A percentile compares a stretch with the other conserved stretches of the same genome.
Conservation (phyloP, 2,888 invertebrate genomes). For the Arge pagana region DNA sequence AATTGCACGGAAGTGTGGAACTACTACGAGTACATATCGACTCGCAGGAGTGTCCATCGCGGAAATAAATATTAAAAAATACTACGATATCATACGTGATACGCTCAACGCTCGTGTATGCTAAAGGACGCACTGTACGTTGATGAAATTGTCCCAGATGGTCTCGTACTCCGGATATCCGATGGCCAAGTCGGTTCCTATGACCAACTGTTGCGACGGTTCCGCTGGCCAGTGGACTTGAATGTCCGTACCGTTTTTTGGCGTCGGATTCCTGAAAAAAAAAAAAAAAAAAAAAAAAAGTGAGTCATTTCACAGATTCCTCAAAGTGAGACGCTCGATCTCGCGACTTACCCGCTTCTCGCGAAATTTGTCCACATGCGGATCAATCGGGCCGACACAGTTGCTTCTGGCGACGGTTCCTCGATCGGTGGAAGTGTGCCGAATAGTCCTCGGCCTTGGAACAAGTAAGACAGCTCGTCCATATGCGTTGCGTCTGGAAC, state of each 20-base stretch:
- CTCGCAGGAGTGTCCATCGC: too few species aligned
- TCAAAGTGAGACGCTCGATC: background rate
- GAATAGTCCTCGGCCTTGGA: constrained; percentile 22
- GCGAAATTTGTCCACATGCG: constrained; percentile 24
- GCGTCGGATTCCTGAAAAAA: constrained; percentile 20
- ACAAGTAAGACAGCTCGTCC: constrained; percentile 22
- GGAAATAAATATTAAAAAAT: too few species aligned
- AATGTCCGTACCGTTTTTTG: background rate
- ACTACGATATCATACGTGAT: background rate
- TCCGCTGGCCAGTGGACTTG: constrained; percentile 15
- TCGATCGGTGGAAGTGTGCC: constrained; percentile 5
- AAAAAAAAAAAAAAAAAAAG: background rate
- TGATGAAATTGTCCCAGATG: constrained; percentile 11
- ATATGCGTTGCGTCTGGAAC: constrained; percentile 20
- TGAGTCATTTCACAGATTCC: background rate
- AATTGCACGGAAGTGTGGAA: too few species aligned
- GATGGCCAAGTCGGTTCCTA: constrained; percentile 6
- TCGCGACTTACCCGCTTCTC: constrained; percentile 16
- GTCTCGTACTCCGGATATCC: background rate
- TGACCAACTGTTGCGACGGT: constrained; percentile 9
- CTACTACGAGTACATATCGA: too few species aligned
- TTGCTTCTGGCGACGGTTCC: constrained; percentile 12
- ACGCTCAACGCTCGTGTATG: too few species aligned
- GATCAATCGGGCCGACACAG: constrained; percentile 9
- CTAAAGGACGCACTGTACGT: constrained; percentile 14